A percentile compares a stretch with the other conserved stretches of the same genome.
Conservation (phyloP, 2,113 vertebrate genomes). For the Axis porcinus region DNA sequence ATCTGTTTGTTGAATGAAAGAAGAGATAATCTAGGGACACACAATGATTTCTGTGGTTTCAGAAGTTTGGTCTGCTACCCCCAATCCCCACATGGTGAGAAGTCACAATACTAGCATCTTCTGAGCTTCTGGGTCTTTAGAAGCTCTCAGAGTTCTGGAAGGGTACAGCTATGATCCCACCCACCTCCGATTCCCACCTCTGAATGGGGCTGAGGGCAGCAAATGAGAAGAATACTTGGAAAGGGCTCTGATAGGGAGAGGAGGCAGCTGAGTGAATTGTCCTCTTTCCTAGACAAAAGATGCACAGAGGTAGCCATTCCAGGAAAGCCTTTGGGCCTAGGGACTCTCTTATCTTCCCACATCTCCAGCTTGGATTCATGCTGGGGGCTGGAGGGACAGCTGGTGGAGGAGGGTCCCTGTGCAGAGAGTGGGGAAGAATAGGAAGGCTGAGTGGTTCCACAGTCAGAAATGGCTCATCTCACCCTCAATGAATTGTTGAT, state of each 20-base stretch:
- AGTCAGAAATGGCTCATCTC: constrained; percentile 56
- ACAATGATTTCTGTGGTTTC: not conserved
- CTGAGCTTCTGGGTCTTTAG: not conserved
- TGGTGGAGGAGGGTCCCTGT: not conserved
- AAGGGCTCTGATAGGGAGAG: not conserved
- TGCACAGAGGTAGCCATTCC: not conserved
- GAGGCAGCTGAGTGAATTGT: not conserved
- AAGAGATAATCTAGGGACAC: not conserved
- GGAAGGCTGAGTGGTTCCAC: not conserved
- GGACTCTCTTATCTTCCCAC: not conserved
- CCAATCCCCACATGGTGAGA: not conserved
- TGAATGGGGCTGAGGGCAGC: not conserved
- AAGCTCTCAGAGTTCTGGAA: not conserved
- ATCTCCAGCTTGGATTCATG: not conserved
- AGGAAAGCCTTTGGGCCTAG: not conserved
- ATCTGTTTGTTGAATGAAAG: not conserved
- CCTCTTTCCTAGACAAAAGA: not conserved
- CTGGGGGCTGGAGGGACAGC: not conserved
- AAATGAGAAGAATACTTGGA: not conserved
- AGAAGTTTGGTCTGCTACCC: not conserved
- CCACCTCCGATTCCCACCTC: not conserved
- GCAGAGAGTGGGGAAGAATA: not conserved
- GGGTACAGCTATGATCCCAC: not conserved
- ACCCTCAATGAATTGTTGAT: constrained; percentile 85
- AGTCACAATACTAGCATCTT: not conserved